phyloP scores from a whole-genome alignment of 2,797 vertebrate species.

The Hapalemur alaotrensis region DNA sequence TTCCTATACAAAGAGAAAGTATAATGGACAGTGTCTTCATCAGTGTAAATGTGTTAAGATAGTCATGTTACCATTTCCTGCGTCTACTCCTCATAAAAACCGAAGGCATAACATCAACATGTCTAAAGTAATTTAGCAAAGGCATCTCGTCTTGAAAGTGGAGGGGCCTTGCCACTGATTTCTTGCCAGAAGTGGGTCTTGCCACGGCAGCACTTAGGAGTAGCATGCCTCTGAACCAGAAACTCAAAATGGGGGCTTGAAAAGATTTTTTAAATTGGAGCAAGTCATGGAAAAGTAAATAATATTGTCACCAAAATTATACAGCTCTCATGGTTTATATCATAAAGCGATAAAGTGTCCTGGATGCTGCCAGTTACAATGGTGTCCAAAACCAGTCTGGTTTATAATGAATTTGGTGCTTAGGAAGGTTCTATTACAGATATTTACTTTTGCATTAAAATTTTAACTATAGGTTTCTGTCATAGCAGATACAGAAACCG shows the following conservation, averaged over 20 bases:
- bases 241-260: neutral
- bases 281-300: neutral
- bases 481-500: neutral
- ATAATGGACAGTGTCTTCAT: neutral
- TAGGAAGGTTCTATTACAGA: neutral
- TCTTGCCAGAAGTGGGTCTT: neutral
- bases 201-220: neutral
- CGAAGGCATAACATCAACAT: neutral
- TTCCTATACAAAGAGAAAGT: conserved; percentile 10
- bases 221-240: neutral
- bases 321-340: neutral
- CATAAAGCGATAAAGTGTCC: neutral
- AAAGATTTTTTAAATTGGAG: neutral
- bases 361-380: neutral
- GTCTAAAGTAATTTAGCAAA: neutral
- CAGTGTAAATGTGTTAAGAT: neutral
- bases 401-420: neutral
- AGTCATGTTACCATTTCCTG: neutral
- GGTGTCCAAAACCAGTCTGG: neutral
- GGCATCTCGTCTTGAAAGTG: neutral
- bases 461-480: neutral
- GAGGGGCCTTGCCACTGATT: neutral
- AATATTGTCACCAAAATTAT: neutral
- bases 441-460: neutral
- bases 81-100: neutral